Evolutionary conservation across 1,140 invertebrate species (phyloP).

Genomic region (Bombus breviceps): DNA sequence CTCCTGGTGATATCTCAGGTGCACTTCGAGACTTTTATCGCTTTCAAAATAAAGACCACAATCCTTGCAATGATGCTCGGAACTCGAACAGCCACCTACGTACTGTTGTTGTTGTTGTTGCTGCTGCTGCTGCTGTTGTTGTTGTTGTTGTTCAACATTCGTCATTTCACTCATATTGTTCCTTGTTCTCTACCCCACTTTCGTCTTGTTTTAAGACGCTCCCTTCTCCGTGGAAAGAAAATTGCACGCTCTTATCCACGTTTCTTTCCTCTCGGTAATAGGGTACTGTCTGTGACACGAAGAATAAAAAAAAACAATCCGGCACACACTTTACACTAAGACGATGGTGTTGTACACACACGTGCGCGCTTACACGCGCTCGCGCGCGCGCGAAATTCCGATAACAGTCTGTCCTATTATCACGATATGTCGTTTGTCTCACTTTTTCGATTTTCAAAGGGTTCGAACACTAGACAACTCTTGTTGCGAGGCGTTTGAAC

Average conservation of each 20-base stretch:
- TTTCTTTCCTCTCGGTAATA: not conserved
- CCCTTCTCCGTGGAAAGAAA: not conserved
- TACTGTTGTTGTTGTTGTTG: conserved; percentile 68
- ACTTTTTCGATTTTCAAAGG: not conserved
- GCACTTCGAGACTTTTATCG: conserved; percentile 89
- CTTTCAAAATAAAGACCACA: conserved; percentile 89
- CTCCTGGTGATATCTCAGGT: conserved; percentile 90
- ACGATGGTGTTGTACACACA: not conserved
- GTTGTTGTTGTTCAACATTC: conserved; percentile 71
- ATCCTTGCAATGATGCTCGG: conserved; percentile 87
- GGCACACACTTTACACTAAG: conserved; percentile 6
- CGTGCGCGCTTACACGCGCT: conserved; percentile 26
- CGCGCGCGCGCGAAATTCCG: conserved; percentile 29
- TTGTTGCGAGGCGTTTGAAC: not conserved
- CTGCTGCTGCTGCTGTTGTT: conserved; percentile 63
- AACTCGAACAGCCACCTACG: conserved; percentile 75
- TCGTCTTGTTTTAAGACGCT: conserved; percentile 12
- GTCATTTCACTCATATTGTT: conserved; percentile 80
- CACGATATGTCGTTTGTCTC: not conserved
- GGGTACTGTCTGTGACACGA: not conserved
- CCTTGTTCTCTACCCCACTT: conserved; percentile 1
- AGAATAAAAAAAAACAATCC: not conserved
- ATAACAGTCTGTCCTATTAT: not conserved
- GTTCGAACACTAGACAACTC: not conserved
- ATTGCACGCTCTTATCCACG: not conserved